Evolutionary conservation across 35 echinoderm and acorn worm genomes (phyloP).

Genomic region (Heliocidaris erythrogramma): DNA sequence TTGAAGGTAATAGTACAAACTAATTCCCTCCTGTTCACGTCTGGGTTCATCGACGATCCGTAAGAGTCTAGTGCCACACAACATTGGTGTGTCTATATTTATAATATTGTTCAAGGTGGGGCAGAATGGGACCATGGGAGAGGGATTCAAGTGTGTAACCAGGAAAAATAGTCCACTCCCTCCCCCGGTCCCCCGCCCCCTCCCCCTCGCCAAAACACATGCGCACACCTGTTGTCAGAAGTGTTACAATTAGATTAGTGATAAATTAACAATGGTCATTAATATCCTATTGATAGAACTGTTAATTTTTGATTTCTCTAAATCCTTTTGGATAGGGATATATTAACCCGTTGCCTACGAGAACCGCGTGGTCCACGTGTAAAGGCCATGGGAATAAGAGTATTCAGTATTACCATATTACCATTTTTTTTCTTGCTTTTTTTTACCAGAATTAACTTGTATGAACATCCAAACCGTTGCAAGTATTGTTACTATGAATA

Average conservation of each 20-base stretch:
- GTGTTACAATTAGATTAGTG: not conserved
- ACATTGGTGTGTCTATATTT: not conserved
- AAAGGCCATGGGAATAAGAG: no score
- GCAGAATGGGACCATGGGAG: not conserved
- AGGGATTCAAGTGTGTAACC: not conserved
- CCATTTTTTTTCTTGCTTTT: no score
- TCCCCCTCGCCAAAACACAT: not conserved
- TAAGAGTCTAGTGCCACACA: not conserved
- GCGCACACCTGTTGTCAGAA: not conserved
- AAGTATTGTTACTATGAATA: no score
- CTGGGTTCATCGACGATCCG: not conserved
- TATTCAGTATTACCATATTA: no score
- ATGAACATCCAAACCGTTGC: no score
- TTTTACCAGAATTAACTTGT: no score
- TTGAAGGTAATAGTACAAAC: not conserved
- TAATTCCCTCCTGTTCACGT: not conserved
- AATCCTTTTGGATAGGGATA: no score
- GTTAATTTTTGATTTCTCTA: no score
- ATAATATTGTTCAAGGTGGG: not conserved
- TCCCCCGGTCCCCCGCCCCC: not conserved
- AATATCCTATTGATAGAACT: no score
- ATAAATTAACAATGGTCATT: not conserved
- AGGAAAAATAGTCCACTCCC: not conserved
- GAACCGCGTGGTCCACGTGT: no score
- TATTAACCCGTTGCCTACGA: no score